Evolutionary conservation across 2,888 invertebrate species (phyloP).

Genomic region (Acleris holmiana): DNA sequence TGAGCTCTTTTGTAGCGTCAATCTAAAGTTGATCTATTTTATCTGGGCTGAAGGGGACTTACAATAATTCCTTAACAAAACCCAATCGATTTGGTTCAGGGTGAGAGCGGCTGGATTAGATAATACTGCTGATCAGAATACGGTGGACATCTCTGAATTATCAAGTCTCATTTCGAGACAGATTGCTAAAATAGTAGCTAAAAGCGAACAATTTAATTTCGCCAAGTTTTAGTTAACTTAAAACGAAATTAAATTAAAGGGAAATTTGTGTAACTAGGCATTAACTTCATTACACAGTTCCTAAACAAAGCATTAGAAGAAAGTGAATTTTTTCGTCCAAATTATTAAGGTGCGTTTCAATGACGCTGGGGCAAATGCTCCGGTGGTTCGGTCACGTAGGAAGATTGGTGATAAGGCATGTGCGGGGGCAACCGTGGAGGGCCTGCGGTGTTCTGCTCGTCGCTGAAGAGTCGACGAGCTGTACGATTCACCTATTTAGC

Average conservation of each 20-base stretch:
- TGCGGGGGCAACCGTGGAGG: slow-evolving; percentile 6
- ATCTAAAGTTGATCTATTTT: slow-evolving; percentile 2
- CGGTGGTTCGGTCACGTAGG: slow-evolving; percentile 23
- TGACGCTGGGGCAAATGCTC: not conserved
- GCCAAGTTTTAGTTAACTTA: too few relatives aligned
- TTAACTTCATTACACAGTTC: too few relatives aligned
- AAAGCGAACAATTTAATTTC: too few relatives aligned
- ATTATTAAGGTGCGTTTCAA: not conserved
- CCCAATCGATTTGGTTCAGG: slow-evolving; percentile 2
- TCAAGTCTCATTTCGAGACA: too few relatives aligned
- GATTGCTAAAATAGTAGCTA: too few relatives aligned
- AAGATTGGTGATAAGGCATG: slow-evolving; percentile 32
- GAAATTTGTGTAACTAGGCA: too few relatives aligned
- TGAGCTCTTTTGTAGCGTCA: not conserved
- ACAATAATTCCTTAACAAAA: not conserved
- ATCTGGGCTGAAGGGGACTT: not conserved
- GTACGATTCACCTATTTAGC: too few relatives aligned
- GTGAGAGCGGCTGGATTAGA: not conserved
- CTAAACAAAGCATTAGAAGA: too few relatives aligned
- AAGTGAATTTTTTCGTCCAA: not conserved
- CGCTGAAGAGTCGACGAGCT: too few relatives aligned
- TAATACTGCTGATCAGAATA: not conserved
- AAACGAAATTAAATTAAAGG: too few relatives aligned
- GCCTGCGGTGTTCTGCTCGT: too few relatives aligned
- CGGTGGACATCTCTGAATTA: not conserved